These are phyloP conservation scores for Chelonia mydas DNA, from an alignment of 2,797 vertebrate genomes.

Conservation along the genomic window DNA sequence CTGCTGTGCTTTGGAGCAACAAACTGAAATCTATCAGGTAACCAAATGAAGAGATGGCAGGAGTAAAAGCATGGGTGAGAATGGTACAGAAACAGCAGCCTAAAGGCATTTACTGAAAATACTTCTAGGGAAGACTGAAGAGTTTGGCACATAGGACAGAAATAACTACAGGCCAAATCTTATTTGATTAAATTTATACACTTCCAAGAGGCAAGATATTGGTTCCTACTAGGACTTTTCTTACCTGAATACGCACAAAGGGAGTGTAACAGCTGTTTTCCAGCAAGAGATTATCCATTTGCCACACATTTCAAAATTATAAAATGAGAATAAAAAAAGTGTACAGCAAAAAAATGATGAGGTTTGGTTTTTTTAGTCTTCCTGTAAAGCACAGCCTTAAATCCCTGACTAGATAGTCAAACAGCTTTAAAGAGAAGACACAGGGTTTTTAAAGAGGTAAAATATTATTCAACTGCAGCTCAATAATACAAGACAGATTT, in stretches of 20 bases:
- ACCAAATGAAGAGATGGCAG: not conserved
- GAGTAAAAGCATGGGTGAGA: not conserved
- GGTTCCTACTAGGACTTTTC: not conserved
- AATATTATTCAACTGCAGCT: constrained; percentile 14
- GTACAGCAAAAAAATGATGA: not conserved
- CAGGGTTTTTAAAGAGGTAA: constrained; percentile 20
- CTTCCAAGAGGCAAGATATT: not conserved
- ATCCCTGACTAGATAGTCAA: not conserved
- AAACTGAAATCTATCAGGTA: constrained; percentile 26
- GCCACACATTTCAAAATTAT: not conserved
- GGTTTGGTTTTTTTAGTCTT: not conserved
- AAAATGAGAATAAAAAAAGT: not conserved
- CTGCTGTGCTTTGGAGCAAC: constrained; percentile 2
- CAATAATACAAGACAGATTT: constrained; percentile 6
- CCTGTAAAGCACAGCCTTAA: not conserved
- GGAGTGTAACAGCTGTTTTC: not conserved
- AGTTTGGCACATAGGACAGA: not conserved
- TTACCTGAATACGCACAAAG: not conserved
- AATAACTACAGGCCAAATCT: not conserved
- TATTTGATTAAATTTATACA: not conserved
- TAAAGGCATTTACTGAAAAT: not conserved
- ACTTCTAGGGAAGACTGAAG: accelerated
- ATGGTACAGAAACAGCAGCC: constrained; percentile 11
- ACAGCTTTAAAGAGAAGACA: not conserved
- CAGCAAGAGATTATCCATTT: not conserved